A percentile compares a stretch with the other conserved stretches of the same genome.
These are phyloP conservation scores for Mechanitis mazaeus DNA, from an alignment of 2,888 invertebrate genomes.

Conservation along the genomic window DNA sequence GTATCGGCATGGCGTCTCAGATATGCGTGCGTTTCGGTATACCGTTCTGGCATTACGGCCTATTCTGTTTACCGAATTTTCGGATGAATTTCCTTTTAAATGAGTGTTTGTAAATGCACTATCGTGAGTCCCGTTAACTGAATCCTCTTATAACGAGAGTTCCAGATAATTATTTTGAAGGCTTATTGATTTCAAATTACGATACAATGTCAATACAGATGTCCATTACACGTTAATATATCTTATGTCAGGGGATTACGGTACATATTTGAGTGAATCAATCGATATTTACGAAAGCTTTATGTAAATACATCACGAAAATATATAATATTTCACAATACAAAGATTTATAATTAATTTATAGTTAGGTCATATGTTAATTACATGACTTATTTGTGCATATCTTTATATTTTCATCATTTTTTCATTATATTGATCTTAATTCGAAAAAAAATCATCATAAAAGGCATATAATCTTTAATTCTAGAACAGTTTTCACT, in stretches of 20 bases:
- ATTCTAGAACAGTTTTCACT: too few species aligned
- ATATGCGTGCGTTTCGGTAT: constrained; percentile 28
- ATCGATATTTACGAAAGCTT: constrained; percentile 5
- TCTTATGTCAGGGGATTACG: constrained; percentile 16
- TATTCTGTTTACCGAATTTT: constrained; percentile 25
- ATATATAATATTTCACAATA: neutral
- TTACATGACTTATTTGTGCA: too few species aligned
- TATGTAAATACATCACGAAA: neutral
- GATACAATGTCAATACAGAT: constrained; percentile 21
- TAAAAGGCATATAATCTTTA: too few species aligned
- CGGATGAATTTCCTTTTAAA: constrained; percentile 14
- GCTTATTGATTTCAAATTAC: constrained; percentile 21
- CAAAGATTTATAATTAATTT: too few species aligned
- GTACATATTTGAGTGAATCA: constrained; percentile 11
- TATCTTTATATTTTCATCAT: too few species aligned
- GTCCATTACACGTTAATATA: constrained; percentile 13
- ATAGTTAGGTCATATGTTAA: too few species aligned
- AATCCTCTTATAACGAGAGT: neutral
- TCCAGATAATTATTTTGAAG: constrained; percentile 10
- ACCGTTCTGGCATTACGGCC: constrained; percentile 12
- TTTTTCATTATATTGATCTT: too few species aligned
- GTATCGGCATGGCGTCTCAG: constrained; percentile 53
- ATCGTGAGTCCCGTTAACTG: neutral
- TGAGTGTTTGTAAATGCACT: constrained; percentile 4
- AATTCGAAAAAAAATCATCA: too few species aligned